Evolutionary conservation across 2,888 invertebrate genomes (phyloP), one percentile per base, ranked within the genome.

Genomic region (Lissocephala sabroskyi): DNA sequence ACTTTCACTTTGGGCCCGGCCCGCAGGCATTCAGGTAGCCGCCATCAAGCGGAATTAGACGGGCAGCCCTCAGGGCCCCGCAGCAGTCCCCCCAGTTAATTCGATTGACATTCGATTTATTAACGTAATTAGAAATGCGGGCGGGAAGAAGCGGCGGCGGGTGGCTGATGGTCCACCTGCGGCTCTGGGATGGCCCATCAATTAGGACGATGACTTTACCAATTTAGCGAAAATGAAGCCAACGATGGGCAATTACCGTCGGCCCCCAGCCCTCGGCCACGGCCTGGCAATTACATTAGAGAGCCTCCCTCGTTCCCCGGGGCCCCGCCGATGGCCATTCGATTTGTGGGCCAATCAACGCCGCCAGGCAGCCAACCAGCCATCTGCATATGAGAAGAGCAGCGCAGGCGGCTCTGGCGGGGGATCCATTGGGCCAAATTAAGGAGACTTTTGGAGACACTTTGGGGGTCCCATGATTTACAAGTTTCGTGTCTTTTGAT

Each of bases 391-490:
- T 62, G 59, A n/a, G n/a, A n/a, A n/a, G n/a, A n/a, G n/a, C n/a
- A n/a, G n/a, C n/a, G n/a, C n/a, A n/a, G n/a, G n/a, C n/a, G n/a
- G n/a, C n/a, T n/a, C n/a, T n/a, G n/a, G n/a, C n/a, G n/a, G n/a
- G n/a, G n/a, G 79, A 65, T 73, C 73, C 67, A 65, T 78, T 67
- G 73, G 74, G 77, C 60, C 56, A 67, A 65, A 76, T 78, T 73
- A 78, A 59, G 59, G 50, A 32, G 49, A 28, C 49, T 45, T 65
- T 65, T 59, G 59, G 50, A 32, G 49, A 28, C 49, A 48, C 68
- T 65, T 59, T 45, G 45, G 49, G 48, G n/a, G n/a, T n/a, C 23
- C 33, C 30, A 37, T 41, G 41, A 42, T 49, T 40, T 35, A 42
- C 47, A 49, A 60, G 48, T 62, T 70, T 65, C 68, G 66, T 70